Conservation (phyloP, 2,888 invertebrate species). For the Chrysolina americana region DNA sequence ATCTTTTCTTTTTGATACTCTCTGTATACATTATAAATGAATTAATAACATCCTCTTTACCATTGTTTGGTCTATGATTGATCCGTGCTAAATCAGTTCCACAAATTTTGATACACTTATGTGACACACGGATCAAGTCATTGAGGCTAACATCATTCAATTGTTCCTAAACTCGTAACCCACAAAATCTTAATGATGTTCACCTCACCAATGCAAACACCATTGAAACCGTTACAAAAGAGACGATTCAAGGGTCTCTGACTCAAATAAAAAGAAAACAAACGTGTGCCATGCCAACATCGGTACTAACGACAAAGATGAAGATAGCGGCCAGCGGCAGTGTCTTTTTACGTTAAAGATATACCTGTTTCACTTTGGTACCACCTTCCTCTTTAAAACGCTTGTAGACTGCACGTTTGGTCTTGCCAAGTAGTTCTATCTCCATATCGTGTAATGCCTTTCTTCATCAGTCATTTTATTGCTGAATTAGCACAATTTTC, state of each 20-base stretch:
- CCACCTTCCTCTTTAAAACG: neutral
- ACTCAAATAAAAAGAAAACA: constrained; percentile 47
- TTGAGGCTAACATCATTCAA: neutral
- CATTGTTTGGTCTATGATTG: neutral
- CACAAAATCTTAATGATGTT: constrained; percentile 8
- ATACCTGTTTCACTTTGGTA: constrained; percentile 20
- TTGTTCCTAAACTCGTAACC: constrained; percentile 14
- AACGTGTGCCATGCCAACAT: constrained; percentile 33
- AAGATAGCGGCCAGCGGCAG: neutral
- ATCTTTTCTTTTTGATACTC: too few relatives aligned
- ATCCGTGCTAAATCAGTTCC: neutral
- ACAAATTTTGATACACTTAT: neutral
- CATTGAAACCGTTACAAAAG: constrained; percentile 46
- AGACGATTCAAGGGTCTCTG: constrained; percentile 42
- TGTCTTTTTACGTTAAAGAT: constrained; percentile 14
- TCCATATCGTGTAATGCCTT: constrained; percentile 13
- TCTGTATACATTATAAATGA: too few relatives aligned
- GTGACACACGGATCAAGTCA: neutral
- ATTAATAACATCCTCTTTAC: too few relatives aligned
- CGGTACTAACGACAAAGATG: constrained; percentile 45
- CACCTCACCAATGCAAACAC: constrained; percentile 15
- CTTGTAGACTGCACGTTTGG: neutral
- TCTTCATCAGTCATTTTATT: constrained; percentile 22
- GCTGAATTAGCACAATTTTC: constrained; percentile 35
- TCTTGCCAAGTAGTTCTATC: constrained; percentile 1